These are phyloP conservation scores for Tortricodes alternella DNA, from an alignment of 2,888 invertebrate species.

Conservation along the genomic window DNA sequence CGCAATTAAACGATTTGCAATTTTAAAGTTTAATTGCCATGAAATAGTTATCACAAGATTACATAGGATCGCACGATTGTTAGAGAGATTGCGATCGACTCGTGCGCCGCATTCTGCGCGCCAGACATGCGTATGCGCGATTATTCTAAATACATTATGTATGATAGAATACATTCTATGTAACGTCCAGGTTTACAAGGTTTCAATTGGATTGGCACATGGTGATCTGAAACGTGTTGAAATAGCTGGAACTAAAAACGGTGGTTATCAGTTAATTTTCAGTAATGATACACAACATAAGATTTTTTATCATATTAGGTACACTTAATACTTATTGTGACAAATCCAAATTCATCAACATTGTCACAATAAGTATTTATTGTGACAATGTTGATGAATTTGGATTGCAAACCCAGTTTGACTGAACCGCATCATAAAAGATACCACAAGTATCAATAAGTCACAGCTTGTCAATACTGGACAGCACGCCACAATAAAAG, in stretches of 20 bases:
- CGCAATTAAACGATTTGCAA: background rate
- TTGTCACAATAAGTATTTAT: no score
- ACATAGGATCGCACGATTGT: slow-evolving; percentile 45
- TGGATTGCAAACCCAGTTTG: no score
- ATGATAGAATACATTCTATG: slow-evolving; percentile 42
- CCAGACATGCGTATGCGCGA: slow-evolving; percentile 40
- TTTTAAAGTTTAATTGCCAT: slow-evolving; percentile 17
- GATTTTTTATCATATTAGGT: no score
- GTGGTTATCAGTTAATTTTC: no score
- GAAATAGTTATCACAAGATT: slow-evolving; percentile 30
- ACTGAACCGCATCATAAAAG: no score
- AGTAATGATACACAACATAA: no score
- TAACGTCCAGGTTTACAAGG: slow-evolving; percentile 15
- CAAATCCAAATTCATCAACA: no score
- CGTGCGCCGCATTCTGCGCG: slow-evolving; percentile 54
- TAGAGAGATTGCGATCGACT: slow-evolving; percentile 62
- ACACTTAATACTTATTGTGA: no score
- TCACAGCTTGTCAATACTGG: no score
- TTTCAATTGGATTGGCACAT: slow-evolving; percentile 17
- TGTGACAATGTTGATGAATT: no score
- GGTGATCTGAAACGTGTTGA: background rate
- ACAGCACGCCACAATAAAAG: background rate
- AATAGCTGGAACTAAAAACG: background rate
- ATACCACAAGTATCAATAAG: no score
- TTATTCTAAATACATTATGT: slow-evolving; percentile 73